Base-by-base conservation (phyloP, 2,113 vertebrate species). In the Nycticebus coucang region DNA sequence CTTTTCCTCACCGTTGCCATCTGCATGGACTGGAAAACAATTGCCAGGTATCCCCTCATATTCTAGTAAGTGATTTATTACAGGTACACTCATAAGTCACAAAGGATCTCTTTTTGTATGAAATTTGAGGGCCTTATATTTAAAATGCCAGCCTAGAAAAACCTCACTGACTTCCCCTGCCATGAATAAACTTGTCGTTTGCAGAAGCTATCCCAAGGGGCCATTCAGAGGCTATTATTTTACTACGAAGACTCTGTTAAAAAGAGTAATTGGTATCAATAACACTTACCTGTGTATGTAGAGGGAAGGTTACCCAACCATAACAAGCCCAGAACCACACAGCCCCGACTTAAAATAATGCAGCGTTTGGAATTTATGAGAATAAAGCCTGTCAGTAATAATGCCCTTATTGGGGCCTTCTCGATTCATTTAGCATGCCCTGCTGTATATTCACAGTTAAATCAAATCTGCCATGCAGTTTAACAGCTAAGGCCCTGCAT, bases 261-360 rank as follows among this genome's bases (percentile, higher is more conserved):
- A 83, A 80, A 97, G 82, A 98, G 94, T 87, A 98, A 98, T 55
- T 97, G 69, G 50, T 57, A 98, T 97, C 96, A 95, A 95, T 92
- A 96, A 91, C 92, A 98, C 98, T 98, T 98, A 99, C 98, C 98
- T 98, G 97, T 74, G 66, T 83, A 77, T 93, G 96, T 75, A 78
- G 83, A 97, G 87, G 74, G 92, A 93, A 96, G 84, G 69, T 94
- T 96, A 97, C 72, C 72, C 68, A 95, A 91, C 59, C 96, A 80
- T 96, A 97, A 97, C 80, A 85, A 98, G 71, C 85, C 96, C 94
- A 95, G 97, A 97, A 97, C 89, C 88, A 97, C 96, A 96, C 74
- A 95, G 95, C 24, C 94, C 55, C 95, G 95, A 96, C 96, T 98
- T 97, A 0, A 97, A 98, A 98, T 96, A 97, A 98, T 82, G 94